Evolutionary conservation across 2,113 vertebrate genomes (phyloP).

Genomic region (Tetrax tetrax): DNA sequence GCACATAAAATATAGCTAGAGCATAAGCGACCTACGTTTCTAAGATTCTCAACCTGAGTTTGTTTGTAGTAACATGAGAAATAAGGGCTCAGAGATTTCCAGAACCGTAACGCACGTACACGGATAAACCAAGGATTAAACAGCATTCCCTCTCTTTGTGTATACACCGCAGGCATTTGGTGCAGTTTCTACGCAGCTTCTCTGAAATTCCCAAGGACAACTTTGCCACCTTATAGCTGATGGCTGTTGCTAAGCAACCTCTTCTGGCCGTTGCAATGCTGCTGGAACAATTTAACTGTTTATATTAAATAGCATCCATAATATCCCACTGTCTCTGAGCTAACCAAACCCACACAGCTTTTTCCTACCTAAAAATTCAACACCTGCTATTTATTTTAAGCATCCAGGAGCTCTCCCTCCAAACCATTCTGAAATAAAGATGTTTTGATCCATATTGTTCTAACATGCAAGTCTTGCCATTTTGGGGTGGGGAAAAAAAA

Average conservation of each 20-base stretch:
- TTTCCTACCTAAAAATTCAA: not conserved
- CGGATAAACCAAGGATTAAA: not conserved
- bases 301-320: not conserved
- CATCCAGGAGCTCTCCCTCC: not conserved
- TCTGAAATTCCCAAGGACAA: conserved; percentile 64
- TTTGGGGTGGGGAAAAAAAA: too few relatives aligned
- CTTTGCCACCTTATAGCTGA: conserved; percentile 2
- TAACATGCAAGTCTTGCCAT: not conserved
- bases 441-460: not conserved
- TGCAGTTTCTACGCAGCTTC: conserved; percentile 63
- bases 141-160: not conserved
- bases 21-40: not conserved
- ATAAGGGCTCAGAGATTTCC: not conserved
- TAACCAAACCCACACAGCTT: not conserved
- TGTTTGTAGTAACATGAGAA: not conserved
- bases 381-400: not conserved
- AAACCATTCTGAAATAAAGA: not conserved
- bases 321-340: rapidly evolving
- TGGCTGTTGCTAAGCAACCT: conserved; percentile 55
- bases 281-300: not conserved
- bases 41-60: not conserved
- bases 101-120: not conserved
- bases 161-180: conserved; percentile 28
- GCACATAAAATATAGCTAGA: not conserved
- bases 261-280: not conserved